Conservation (phyloP, 2,113 vertebrate species). For the Cryptotis parvus region DNA sequence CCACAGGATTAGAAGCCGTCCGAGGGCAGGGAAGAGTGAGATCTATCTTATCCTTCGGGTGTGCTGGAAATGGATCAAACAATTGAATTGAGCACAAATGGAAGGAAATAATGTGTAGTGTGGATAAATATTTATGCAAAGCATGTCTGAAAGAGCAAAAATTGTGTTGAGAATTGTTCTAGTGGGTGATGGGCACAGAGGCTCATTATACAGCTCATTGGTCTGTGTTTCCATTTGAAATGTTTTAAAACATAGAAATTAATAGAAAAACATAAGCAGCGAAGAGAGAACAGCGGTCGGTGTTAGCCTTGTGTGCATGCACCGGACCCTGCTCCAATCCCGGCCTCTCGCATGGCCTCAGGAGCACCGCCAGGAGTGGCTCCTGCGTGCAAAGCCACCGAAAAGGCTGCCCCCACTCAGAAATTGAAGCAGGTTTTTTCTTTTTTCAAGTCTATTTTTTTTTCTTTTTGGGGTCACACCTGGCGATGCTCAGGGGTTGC, state of each 20-base stretch:
- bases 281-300: neutral
- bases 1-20: neutral
- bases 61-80: constrained; percentile 47
- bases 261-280: constrained; percentile 33
- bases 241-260: constrained; percentile 59
- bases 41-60: neutral
- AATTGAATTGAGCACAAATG: constrained; percentile 47
- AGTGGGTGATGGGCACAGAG: neutral
- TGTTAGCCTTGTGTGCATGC: too few relatives aligned
- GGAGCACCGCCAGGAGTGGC: too few relatives aligned
- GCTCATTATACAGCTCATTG: constrained; percentile 26
- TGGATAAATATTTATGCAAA: constrained; percentile 23
- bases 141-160: too few relatives aligned
- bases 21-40: neutral
- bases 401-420: too few relatives aligned
- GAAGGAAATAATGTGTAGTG: constrained; percentile 50
- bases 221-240: constrained; percentile 46
- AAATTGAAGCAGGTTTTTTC: constrained; percentile 49
- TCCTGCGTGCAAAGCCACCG: too few relatives aligned
- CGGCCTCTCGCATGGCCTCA: too few relatives aligned
- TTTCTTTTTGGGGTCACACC: too few relatives aligned
- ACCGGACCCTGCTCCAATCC: too few relatives aligned
- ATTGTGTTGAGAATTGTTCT: constrained; percentile 24
- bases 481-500: too few relatives aligned
- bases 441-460: neutral